Percentiles rank a stretch among this genome's conserved stretches.
These are phyloP conservation scores for Drosophila persimilis DNA, from an alignment of 1,140 invertebrate genomes.

Conservation along the genomic window DNA sequence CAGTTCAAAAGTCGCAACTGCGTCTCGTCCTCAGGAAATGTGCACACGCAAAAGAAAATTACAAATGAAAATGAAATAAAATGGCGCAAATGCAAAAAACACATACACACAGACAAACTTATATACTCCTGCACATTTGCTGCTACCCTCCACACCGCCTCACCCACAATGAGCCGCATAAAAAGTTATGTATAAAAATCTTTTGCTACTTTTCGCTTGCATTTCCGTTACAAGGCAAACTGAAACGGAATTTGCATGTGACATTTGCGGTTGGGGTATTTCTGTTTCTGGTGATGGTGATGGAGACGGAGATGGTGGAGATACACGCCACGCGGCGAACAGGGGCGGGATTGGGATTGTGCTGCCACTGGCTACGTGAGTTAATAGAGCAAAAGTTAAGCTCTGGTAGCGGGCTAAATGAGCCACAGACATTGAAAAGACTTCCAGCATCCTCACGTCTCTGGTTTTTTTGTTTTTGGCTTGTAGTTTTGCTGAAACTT, in stretches of 20 bases:
- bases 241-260: slow-evolving; percentile 66
- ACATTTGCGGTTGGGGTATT: slow-evolving; percentile 55
- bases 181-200: slow-evolving; percentile 68
- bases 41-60: slow-evolving; percentile 64
- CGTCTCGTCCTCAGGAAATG: slow-evolving; percentile 56
- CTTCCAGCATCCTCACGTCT: slow-evolving; percentile 9
- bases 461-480: neutral
- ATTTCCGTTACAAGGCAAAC: slow-evolving; percentile 68
- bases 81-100: slow-evolving; percentile 63
- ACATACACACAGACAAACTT: slow-evolving; percentile 12
- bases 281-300: slow-evolving; percentile 16
- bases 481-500: slow-evolving; percentile 6
- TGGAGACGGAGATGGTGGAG: slow-evolving; percentile 9
- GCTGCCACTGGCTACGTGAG: slow-evolving; percentile 7
- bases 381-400: slow-evolving; percentile 29
- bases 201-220: slow-evolving; percentile 67
- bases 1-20: slow-evolving; percentile 57
- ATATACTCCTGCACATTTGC: no score
- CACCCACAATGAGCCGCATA: slow-evolving; percentile 62
- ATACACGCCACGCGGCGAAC: neutral
- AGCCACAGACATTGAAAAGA: slow-evolving; percentile 13
- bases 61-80: slow-evolving; percentile 71
- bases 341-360: neutral
- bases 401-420: slow-evolving; percentile 1
- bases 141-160: neutral